Evolutionary conservation across 2,113 vertebrate species (phyloP).

Genomic region (Forbesichthys papilliferus): DNA sequence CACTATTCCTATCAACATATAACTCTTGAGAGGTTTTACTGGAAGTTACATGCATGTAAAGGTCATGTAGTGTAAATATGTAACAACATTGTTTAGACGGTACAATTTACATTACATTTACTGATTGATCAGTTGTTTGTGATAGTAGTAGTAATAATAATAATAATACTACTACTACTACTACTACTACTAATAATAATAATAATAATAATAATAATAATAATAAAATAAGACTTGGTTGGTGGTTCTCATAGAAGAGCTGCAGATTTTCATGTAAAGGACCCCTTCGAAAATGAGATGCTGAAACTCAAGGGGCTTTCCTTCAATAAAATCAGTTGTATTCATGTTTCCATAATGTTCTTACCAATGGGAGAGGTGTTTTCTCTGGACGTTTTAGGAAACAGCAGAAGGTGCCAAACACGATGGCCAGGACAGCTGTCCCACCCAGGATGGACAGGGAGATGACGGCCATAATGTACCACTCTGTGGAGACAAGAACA

Average conservation of each 20-base stretch:
- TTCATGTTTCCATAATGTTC: constrained; percentile 14
- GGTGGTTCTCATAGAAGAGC: too few relatives aligned
- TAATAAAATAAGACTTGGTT: not conserved
- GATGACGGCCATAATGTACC: constrained; percentile 36
- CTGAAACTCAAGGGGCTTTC: not conserved
- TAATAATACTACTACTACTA: too few relatives aligned
- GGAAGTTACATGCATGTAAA: too few relatives aligned
- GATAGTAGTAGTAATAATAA: too few relatives aligned
- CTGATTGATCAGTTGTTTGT: too few relatives aligned
- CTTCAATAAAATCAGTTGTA: not conserved
- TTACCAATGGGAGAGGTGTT: constrained; percentile 71
- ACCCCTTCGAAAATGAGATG: not conserved
- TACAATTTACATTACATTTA: not conserved
- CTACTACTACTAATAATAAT: too few relatives aligned
- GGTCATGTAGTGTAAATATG: too few relatives aligned
- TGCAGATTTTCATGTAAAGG: too few relatives aligned
- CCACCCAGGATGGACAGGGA: constrained; percentile 38
- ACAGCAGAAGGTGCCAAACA: constrained; percentile 28
- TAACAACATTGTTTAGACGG: too few relatives aligned
- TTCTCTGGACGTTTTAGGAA: constrained; percentile 65
- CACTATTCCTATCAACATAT: not conserved
- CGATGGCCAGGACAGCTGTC: constrained; percentile 15
- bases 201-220: too few relatives aligned
- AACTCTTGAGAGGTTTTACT: too few relatives aligned
- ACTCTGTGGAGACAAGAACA: constrained; percentile 42